Conservation (phyloP, 2,113 vertebrate species). For the Epinephelus moara region DNA sequence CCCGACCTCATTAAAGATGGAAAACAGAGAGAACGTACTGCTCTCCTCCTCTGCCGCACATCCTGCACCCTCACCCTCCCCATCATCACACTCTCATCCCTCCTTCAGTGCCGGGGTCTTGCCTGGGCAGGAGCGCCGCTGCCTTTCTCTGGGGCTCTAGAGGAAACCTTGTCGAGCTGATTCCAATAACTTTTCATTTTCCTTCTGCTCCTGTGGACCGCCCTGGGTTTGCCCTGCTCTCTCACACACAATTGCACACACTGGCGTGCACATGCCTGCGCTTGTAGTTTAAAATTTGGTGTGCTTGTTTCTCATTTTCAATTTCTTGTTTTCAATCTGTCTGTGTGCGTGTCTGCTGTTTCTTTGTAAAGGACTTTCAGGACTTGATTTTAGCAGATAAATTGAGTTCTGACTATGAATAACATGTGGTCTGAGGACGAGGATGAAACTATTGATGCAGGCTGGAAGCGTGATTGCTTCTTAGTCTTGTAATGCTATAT, state of each 20-base stretch:
- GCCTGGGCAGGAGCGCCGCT: slow-evolving; percentile 48
- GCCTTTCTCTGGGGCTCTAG: slow-evolving; percentile 50
- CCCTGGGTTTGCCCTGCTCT: slow-evolving; percentile 24
- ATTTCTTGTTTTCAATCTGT: background rate
- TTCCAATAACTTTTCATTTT: slow-evolving; percentile 63
- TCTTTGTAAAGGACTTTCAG: background rate
- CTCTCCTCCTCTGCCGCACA: slow-evolving; percentile 18
- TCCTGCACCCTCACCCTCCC: slow-evolving; percentile 34
- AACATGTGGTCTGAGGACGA: background rate
- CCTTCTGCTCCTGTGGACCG: slow-evolving; percentile 29
- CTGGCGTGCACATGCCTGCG: slow-evolving; percentile 10
- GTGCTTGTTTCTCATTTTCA: slow-evolving; percentile 19
- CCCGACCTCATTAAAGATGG: slow-evolving; percentile 56
- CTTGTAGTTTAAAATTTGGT: slow-evolving; percentile 13
- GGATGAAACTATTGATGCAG: background rate
- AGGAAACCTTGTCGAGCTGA: slow-evolving; percentile 39
- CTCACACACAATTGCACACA: slow-evolving; percentile 20
- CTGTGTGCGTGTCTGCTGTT: background rate
- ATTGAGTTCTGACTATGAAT: background rate
- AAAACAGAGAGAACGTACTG: slow-evolving; percentile 42
- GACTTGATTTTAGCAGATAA: background rate
- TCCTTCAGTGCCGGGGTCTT: slow-evolving; percentile 39
- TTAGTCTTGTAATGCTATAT: background rate
- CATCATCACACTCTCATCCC: slow-evolving; percentile 41
- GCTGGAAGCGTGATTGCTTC: background rate